These are phyloP conservation scores for Nannoperca obscura DNA, from an alignment of 2,797 vertebrate genomes.

Conservation along the genomic window DNA sequence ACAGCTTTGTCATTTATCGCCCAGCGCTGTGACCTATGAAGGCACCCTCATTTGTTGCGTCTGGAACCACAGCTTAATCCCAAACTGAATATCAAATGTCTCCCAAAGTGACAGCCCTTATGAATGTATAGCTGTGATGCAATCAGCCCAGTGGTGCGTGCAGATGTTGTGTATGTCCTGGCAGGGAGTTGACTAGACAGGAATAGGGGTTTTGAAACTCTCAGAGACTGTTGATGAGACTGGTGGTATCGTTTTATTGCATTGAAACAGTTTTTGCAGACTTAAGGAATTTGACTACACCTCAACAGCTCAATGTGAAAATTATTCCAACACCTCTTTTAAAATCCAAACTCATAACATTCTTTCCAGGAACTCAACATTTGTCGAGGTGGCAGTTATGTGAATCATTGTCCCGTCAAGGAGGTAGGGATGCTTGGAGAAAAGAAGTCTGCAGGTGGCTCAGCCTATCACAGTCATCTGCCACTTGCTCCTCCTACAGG, in stretches of 20 bases:
- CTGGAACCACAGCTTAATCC: slow-evolving; percentile 37
- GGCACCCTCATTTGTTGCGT: slow-evolving; percentile 55
- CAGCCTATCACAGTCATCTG: background rate
- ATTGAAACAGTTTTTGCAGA: background rate
- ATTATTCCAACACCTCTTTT: background rate
- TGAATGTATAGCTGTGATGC: slow-evolving; percentile 48
- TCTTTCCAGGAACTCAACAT: background rate
- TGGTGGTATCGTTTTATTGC: background rate
- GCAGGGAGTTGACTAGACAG: background rate
- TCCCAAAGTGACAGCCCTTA: slow-evolving; percentile 56
- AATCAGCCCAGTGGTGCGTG: slow-evolving; percentile 47
- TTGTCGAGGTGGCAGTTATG: background rate
- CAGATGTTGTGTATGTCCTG: slow-evolving; percentile 32
- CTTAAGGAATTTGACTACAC: background rate
- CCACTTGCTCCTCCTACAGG: background rate
- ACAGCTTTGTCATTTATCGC: slow-evolving; percentile 29
- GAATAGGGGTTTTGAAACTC: background rate
- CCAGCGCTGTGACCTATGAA: slow-evolving; percentile 37
- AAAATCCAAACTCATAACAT: background rate
- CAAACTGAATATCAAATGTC: slow-evolving; percentile 58
- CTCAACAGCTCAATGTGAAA: background rate
- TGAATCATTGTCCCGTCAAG: background rate
- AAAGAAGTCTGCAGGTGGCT: background rate
- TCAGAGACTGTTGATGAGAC: background rate
- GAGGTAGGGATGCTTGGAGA: background rate